These are phyloP conservation scores for Eugnorisma glareosa DNA, from an alignment of 2,888 invertebrate genomes.

Conservation along the genomic window DNA sequence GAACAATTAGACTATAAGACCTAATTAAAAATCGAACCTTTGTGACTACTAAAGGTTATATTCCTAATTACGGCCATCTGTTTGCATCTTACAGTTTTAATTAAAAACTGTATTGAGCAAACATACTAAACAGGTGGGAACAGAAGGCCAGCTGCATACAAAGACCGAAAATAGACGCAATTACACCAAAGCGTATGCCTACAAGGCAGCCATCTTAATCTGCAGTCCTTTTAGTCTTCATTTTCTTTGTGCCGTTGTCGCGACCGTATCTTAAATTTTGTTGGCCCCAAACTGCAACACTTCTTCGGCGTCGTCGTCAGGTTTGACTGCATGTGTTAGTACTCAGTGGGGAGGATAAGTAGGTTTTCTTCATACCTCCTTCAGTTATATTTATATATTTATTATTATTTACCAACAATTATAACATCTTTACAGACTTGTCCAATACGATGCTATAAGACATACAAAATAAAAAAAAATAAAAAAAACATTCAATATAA, in stretches of 20 bases:
- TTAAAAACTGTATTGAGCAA: slow-evolving; percentile 61
- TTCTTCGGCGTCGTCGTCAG: background rate
- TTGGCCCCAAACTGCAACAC: background rate
- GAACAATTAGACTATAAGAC: slow-evolving; percentile 52
- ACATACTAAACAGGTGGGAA: background rate
- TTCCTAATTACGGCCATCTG: slow-evolving; percentile 47
- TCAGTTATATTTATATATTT: background rate
- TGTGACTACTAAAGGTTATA: slow-evolving; percentile 42
- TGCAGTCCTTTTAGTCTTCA: background rate
- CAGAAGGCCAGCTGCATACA: slow-evolving; percentile 2
- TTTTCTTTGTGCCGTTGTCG: background rate
- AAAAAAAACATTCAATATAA: too few species aligned
- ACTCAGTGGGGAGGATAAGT: background rate
- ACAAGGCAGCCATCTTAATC: background rate
- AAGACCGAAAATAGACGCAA: background rate
- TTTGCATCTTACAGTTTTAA: slow-evolving; percentile 65
- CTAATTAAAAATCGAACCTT: slow-evolving; percentile 61
- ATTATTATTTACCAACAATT: too few species aligned
- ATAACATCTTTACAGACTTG: too few species aligned
- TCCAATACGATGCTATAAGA: too few species aligned
- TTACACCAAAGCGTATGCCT: background rate
- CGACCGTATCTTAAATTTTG: background rate
- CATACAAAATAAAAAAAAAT: too few species aligned
- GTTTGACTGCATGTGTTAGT: background rate
- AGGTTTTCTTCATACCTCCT: background rate